Evolutionary conservation across 2,888 invertebrate genomes (phyloP), one percentile per base, ranked within the genome.

Genomic region (Aphodius granarius): DNA sequence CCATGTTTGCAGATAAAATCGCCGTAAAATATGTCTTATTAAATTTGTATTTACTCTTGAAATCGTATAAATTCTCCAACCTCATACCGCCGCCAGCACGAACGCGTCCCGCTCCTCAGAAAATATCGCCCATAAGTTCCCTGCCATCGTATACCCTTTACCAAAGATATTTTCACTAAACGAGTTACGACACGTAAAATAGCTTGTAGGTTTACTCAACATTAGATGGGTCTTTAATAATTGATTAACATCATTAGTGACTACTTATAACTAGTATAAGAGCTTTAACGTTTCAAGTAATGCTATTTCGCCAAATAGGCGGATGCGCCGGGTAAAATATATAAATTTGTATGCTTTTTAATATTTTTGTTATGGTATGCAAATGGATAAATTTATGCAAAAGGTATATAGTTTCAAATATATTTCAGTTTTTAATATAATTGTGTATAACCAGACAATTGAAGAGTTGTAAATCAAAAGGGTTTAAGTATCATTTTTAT

Each of bases 21-120:
- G 66, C 62, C 71, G 74, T 78, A 75, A 78, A 78, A 78, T 76
- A 78, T 78, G 76, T 75, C 77, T 78, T 78, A 78, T 78, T 78
- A 78, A 76, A 78, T 78, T 77, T 77, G 74, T 78, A 77, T 78
- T 78, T 78, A 77, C 74, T 75, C 74, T 77, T 66, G 65, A 74
- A 73, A 73, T 78, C 70, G 22, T 73, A 71, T 72, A 75, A 75
- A 75, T 75, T 66, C 65, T 65, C 16, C 17, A 65, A 65, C 19
- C 65, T 65, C 65, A 19, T 65, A 65, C 43, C 43, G 43, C 43
- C 43, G 43, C 43, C 43, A 43, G 43, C 43, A 43, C 0, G 43
- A 13, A 43, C 6, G 43, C 43, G 43, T 43, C 43, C 43, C 43
- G 43, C 43, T 9, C n/a, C n/a, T n/a, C 43, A 13, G 43, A 43